Percentiles rank a stretch among this genome's conserved stretches.
phyloP scores from a whole-genome alignment of 2,113 vertebrate genomes.

The Tachysurus fulvidraco region DNA sequence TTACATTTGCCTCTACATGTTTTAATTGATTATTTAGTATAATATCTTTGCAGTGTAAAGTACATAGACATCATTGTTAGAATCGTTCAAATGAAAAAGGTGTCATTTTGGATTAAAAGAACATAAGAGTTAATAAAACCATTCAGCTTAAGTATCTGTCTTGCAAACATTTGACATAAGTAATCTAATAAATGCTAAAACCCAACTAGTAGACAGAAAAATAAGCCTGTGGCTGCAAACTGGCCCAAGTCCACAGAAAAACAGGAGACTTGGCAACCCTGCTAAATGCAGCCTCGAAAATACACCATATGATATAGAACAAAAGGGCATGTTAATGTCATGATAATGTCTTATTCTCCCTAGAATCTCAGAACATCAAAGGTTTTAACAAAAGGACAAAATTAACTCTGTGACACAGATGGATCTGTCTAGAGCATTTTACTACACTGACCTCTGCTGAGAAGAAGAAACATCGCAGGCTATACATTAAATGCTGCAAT shows the following conservation, averaged over 20 bases:
- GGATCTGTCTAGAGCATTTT: neutral
- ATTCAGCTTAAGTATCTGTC: neutral
- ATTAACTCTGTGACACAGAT: neutral
- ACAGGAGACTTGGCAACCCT: neutral
- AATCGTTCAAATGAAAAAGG: neutral
- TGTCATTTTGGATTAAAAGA: neutral
- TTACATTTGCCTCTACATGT: neutral
- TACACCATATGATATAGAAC: neutral
- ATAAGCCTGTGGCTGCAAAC: neutral
- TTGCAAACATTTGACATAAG: neutral
- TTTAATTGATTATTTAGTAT: neutral
- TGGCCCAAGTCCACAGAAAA: neutral
- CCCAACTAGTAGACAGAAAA: neutral
- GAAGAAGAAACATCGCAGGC: neutral
- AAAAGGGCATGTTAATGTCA: neutral
- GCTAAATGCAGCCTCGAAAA: neutral
- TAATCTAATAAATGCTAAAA: neutral
- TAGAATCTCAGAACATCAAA: neutral
- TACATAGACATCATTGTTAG: neutral
- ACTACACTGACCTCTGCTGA: conserved; percentile 34
- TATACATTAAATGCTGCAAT: neutral
- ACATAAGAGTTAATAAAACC: neutral
- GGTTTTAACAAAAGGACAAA: neutral
- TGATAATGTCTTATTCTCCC: neutral
- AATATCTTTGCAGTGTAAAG: neutral